Evolutionary conservation across 2,888 invertebrate species (phyloP).

Genomic region (Norana najaformis): DNA sequence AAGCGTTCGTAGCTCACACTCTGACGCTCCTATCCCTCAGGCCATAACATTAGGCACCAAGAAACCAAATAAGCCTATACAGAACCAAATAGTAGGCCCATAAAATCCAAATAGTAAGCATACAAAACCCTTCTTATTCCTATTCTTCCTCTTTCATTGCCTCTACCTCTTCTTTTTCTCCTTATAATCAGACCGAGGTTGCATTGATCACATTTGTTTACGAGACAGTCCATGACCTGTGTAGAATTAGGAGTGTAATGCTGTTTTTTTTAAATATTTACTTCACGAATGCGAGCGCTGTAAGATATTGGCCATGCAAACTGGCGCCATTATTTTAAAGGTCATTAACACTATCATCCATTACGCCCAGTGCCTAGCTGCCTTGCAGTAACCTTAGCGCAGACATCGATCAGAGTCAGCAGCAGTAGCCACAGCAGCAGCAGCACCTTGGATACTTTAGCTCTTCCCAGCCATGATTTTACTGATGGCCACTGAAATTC

Average conservation of each 20-base stretch:
- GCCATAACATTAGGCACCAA: too few relatives aligned
- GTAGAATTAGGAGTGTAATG: not conserved
- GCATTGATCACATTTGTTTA: too few relatives aligned
- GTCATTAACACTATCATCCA: not conserved
- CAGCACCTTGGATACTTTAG: not conserved
- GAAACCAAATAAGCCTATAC: too few relatives aligned
- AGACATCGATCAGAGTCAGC: not conserved
- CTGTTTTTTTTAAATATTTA: conserved; percentile 13
- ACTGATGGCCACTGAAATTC: not conserved
- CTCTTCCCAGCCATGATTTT: not conserved
- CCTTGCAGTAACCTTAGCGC: not conserved
- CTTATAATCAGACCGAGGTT: too few relatives aligned
- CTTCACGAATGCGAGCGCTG: not conserved
- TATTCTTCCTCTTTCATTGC: too few relatives aligned
- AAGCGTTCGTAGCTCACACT: too few relatives aligned
- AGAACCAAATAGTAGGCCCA: too few relatives aligned
- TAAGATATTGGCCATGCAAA: not conserved
- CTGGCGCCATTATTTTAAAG: not conserved
- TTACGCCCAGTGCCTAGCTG: not conserved
- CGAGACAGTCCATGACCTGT: too few relatives aligned
- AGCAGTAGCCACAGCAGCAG: not conserved
- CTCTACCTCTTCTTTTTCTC: too few relatives aligned
- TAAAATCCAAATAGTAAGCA: too few relatives aligned
- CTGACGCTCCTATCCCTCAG: too few relatives aligned
- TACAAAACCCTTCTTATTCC: too few relatives aligned